A percentile compares a stretch with the other conserved stretches of the same genome.
These are phyloP conservation scores for Tenthredo livida DNA, from an alignment of 2,888 invertebrate genomes.

Conservation along the genomic window DNA sequence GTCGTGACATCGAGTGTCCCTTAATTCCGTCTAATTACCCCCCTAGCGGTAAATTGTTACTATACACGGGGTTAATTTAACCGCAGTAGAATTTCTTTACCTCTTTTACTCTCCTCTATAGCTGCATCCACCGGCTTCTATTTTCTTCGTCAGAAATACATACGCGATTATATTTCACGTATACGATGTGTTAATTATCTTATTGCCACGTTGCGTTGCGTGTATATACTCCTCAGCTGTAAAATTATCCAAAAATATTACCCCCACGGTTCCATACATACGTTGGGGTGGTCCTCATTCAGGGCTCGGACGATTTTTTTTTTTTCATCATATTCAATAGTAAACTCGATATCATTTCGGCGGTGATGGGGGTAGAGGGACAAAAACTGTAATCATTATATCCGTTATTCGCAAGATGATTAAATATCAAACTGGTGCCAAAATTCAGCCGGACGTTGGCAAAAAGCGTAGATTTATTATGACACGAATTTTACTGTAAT, in stretches of 20 bases:
- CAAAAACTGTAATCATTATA: no score
- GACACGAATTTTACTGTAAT: not conserved
- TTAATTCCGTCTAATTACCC: constrained; percentile 70
- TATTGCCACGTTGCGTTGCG: no score
- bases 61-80: constrained; percentile 36
- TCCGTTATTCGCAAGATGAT: not conserved
- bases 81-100: constrained; percentile 19
- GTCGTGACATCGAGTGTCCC: constrained; percentile 54
- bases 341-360: no score
- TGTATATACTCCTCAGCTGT: not conserved
- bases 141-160: not conserved
- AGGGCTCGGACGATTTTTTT: no score
- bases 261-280: no score
- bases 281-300: no score
- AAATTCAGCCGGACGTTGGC: not conserved
- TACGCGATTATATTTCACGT: not conserved
- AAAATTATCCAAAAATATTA: no score
- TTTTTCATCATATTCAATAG: no score
- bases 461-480: not conserved
- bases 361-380: no score
- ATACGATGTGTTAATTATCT: not conserved
- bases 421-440: not conserved
- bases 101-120: not conserved
- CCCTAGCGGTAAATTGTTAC: constrained; percentile 44
- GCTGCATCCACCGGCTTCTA: not conserved